phyloP scores from a whole-genome alignment of 1,140 invertebrate genomes.

The Penaeus japonicus region DNA sequence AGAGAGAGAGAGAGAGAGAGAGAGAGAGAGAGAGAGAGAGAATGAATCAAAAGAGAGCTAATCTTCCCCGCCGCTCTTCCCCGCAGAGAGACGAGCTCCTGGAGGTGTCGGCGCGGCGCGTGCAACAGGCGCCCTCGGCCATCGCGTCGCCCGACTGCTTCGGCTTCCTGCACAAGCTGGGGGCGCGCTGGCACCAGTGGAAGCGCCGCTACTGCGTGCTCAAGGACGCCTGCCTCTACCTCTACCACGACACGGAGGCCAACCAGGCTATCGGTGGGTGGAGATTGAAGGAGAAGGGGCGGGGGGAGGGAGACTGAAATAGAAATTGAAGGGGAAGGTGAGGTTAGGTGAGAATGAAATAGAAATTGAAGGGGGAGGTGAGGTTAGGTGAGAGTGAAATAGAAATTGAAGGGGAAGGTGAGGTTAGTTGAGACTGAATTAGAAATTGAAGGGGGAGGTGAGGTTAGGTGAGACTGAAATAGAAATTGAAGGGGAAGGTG shows the following conservation, averaged over 20 bases:
- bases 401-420: not conserved
- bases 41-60: no score
- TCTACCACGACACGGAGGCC: constrained; percentile 87
- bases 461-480: no score
- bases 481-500: not conserved
- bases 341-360: no score
- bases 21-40: no score
- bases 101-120: constrained; percentile 49
- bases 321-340: not conserved
- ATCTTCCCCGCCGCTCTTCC: not conserved
- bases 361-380: no score
- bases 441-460: constrained; percentile 56
- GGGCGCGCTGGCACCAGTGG: constrained; percentile 78
- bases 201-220: constrained; percentile 91
- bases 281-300: not conserved
- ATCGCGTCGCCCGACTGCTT: constrained; percentile 78
- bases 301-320: not conserved
- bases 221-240: constrained; percentile 94
- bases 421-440: no score
- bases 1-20: no score
- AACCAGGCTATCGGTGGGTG: constrained; percentile 84
- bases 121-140: constrained; percentile 46
- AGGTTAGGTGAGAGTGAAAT: not conserved
- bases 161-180: constrained; percentile 86
- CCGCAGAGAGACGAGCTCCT: constrained; percentile 61